Conservation (phyloP, 2,888 invertebrate species). For the Cosmorhoe ocellata region DNA sequence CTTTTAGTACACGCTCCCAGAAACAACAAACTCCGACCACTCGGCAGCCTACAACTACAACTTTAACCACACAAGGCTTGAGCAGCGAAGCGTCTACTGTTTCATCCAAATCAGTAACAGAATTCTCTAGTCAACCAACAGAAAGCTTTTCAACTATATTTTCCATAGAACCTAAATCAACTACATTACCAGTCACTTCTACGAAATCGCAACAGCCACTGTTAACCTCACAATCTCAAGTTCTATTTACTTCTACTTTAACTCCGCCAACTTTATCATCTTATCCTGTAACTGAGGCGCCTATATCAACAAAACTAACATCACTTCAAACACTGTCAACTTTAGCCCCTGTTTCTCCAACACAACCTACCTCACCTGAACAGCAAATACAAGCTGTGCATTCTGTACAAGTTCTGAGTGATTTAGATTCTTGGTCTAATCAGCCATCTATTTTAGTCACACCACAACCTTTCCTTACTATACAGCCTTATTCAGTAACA, state of each 20-base stretch:
- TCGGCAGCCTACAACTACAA: neutral
- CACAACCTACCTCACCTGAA: constrained; percentile 2
- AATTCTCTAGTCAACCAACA: constrained; percentile 4
- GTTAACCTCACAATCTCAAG: constrained; percentile 3
- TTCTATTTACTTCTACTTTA: constrained; percentile 5
- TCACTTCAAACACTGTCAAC: constrained; percentile 11
- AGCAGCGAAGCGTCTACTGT: constrained; percentile 7
- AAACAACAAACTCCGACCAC: neutral
- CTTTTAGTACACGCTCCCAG: neutral
- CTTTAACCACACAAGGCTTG: neutral
- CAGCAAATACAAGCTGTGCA: constrained; percentile 3
- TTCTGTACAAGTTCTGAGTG: constrained; percentile 2
- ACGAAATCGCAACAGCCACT: neutral
- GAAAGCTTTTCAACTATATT: constrained; percentile 3
- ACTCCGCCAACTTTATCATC: constrained; percentile 6
- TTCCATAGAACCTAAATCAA: constrained; percentile 14
- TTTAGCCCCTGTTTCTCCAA: neutral
- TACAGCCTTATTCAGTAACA: constrained; percentile 3
- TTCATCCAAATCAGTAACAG: constrained; percentile 6
- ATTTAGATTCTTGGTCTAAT: constrained; percentile 15
- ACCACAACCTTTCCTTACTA: constrained; percentile 9
- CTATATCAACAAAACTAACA: constrained; percentile 1
- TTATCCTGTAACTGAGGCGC: constrained; percentile 4
- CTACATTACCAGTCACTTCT: constrained; percentile 12
- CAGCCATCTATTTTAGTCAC: constrained; percentile 10